Evolutionary conservation across 2,797 vertebrate species (phyloP).

Genomic region (Sebastes diaconus): DNA sequence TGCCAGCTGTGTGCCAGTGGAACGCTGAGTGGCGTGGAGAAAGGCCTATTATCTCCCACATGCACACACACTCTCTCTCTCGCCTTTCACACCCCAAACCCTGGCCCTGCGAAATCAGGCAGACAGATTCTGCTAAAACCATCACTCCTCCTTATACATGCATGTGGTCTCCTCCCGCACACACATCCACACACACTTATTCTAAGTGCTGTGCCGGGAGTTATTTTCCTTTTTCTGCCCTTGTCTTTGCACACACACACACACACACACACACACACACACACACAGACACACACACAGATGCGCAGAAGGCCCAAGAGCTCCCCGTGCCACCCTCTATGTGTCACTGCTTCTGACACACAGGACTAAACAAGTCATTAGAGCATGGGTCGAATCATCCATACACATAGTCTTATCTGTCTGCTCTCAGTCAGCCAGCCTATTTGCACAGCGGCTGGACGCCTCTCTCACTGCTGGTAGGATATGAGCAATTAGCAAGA

Average conservation of each 20-base stretch:
- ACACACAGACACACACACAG: background rate
- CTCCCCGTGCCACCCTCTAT: constrained; percentile 62
- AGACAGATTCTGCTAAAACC: constrained; percentile 73
- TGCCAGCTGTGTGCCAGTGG: constrained; percentile 80
- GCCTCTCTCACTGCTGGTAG: constrained; percentile 68
- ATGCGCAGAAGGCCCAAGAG: constrained; percentile 41
- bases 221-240: constrained; percentile 36
- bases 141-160: constrained; percentile 68
- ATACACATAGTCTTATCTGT: constrained; percentile 71
- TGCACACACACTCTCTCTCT: constrained; percentile 68
- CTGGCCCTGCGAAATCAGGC: constrained; percentile 67
- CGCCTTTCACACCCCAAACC: constrained; percentile 66
- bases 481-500: constrained; percentile 81
- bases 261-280: constrained; percentile 4
- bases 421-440: constrained; percentile 66
- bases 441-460: constrained; percentile 56
- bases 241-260: constrained; percentile 3
- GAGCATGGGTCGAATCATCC: constrained; percentile 69
- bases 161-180: constrained; percentile 51
- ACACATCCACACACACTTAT: constrained; percentile 33
- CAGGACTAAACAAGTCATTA: constrained; percentile 79
- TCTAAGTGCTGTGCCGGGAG: constrained; percentile 29
- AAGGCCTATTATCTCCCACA: constrained; percentile 80
- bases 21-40: constrained; percentile 77
- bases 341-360: constrained; percentile 76